Base-by-base conservation (phyloP, 2,888 invertebrate genomes). In the Eilema caniola region DNA sequence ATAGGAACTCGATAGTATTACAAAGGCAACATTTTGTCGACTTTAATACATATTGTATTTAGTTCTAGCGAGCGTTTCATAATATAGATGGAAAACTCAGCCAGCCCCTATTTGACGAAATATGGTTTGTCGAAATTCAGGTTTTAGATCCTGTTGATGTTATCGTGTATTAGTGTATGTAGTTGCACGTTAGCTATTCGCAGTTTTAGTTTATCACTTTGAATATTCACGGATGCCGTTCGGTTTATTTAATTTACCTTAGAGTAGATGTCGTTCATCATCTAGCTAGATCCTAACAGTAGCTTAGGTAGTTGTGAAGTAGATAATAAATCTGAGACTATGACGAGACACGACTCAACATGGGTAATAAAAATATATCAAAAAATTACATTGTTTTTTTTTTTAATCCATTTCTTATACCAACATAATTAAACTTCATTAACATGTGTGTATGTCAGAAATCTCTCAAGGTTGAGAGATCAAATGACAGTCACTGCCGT, bases 281-380 rank as follows among this genome's bases (percentile, higher is more conserved):
- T 59, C 61, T 56, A 72, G 62, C 62, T 69, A 74, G 62, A 71
- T 67, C 31, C 62, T 74, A 78, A 28, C 72, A 70, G 66, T 69
- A 63, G 20, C 61, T 63, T 66, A 59, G 33, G 70, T 82, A 81
- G 75, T 78, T 79, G 77, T 80, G 71, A 77, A 69, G 76, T 80
- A 82, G 75, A 71, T 76, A 61, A 76, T 69, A 78, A 62, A 77
- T 81, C 81, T 85, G 83, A 83, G 84, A 86, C 79, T 77, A 82
- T 78, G 81, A 88, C 86, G 85, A 86, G 87, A 85, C 76, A 84
- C 84, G 90, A 88, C 85, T 90, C 88, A 86, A 83, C 82, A 77
- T 83, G 86, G 85, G 85, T 88, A 79, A 68, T 72, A 89, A 89
- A 91, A 91, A 91, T 67, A 67, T 71, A 81, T 76, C 77, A 31